A percentile compares a stretch with the other conserved stretches of the same genome.
phyloP scores from a whole-genome alignment of 2,797 vertebrate species.

The Dendrocincla fuliginosa region DNA sequence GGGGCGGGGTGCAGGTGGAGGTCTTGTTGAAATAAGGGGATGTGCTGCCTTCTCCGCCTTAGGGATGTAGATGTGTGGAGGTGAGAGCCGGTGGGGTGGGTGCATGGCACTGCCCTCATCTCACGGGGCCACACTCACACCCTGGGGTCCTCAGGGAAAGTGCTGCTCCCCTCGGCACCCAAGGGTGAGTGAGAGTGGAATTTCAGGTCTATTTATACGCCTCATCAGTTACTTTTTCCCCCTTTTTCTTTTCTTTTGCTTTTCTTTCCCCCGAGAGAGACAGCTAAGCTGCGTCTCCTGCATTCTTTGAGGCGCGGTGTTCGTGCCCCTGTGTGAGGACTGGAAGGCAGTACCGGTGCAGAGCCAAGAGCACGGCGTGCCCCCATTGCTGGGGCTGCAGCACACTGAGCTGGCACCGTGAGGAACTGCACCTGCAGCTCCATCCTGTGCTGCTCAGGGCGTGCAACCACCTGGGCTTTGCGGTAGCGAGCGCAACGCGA shows the following conservation, averaged over 20 bases:
- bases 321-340: fast-evolving
- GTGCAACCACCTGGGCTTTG: fast-evolving
- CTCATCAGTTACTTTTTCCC: fast-evolving
- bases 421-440: fast-evolving
- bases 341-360: fast-evolving
- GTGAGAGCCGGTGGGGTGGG: fast-evolving
- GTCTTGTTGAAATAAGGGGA: background rate
- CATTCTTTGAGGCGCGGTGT: fast-evolving
- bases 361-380: fast-evolving
- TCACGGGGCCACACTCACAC: fast-evolving
- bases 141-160: fast-evolving
- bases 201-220: fast-evolving
- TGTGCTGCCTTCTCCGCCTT: background rate
- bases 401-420: fast-evolving
- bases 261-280: fast-evolving
- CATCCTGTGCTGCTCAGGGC: background rate
- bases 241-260: fast-evolving
- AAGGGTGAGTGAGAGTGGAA: fast-evolving
- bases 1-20: fast-evolving
- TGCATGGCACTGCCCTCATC: fast-evolving
- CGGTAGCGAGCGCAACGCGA: fast-evolving
- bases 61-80: background rate
- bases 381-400: fast-evolving
- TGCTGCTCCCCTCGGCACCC: fast-evolving
- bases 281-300: too few relatives aligned